These are phyloP conservation scores for Gobio gobio DNA, from an alignment of 2,113 vertebrate species.

Conservation along the genomic window DNA sequence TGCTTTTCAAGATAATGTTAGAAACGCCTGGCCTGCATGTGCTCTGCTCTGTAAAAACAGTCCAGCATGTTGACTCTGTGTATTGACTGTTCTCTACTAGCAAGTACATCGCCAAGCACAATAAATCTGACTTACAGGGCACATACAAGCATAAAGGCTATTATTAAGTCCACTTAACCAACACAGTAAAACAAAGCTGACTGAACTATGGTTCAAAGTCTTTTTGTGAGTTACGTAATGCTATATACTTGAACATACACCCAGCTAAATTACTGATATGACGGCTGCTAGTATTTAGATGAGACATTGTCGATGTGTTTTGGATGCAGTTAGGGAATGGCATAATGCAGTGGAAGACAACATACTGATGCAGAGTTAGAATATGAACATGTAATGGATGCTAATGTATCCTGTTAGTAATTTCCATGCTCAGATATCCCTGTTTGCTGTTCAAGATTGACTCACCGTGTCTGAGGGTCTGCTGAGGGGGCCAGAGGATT, in stretches of 20 bases:
- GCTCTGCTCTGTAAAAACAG: background rate
- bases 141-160: background rate
- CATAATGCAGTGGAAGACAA: constrained; percentile 40
- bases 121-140: background rate
- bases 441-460: background rate
- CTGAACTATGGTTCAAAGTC: background rate
- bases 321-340: constrained; percentile 47
- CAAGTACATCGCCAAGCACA: background rate
- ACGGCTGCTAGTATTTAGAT: background rate
- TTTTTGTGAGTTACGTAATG: background rate
- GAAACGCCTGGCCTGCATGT: background rate
- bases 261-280: too few species aligned
- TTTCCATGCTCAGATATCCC: background rate
- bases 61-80: background rate
- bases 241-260: background rate
- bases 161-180: background rate
- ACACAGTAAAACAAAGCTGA: background rate
- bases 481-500: constrained; percentile 68
- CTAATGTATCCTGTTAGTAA: constrained; percentile 17
- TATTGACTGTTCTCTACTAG: constrained; percentile 4
- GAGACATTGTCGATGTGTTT: background rate
- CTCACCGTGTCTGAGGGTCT: constrained; percentile 94
- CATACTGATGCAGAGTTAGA: constrained; percentile 71
- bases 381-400: background rate
- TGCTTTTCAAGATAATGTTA: background rate